Evolutionary conservation across 2,797 vertebrate genomes (phyloP).

Genomic region (Poeciliopsis turneri): DNA sequence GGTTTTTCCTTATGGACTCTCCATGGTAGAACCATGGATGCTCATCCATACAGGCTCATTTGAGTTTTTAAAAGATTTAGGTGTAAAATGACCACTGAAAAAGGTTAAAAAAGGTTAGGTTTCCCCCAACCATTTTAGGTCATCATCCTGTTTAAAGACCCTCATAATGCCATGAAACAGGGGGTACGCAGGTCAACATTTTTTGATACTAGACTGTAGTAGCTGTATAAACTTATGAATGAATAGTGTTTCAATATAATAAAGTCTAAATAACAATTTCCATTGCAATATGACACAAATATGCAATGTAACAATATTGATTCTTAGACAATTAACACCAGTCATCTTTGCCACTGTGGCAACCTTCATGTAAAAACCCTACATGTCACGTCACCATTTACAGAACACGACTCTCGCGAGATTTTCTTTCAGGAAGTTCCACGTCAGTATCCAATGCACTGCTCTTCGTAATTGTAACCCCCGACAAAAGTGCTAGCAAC

Average conservation of each 20-base stretch:
- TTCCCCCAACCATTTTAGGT: neutral
- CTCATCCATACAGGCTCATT: neutral
- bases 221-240: neutral
- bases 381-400: conserved; percentile 69
- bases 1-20: neutral
- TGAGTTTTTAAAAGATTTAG: neutral
- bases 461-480: conserved; percentile 43
- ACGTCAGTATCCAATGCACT: conserved; percentile 84
- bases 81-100: neutral
- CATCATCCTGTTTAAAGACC: neutral
- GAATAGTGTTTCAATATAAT: neutral
- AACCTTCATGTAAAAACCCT: neutral
- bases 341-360: neutral
- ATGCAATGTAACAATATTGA: neutral
- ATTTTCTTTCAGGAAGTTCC: conserved; percentile 88
- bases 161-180: neutral
- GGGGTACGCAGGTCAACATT: neutral
- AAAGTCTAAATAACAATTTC: neutral
- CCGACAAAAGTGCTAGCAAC: conserved; percentile 17
- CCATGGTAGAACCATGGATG: neutral
- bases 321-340: neutral
- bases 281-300: neutral
- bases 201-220: neutral
- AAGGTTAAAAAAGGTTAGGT: neutral
- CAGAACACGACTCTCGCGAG: conserved; percentile 61